phyloP scores from a whole-genome alignment of 2,113 vertebrate genomes.

The Microcebus murinus region DNA sequence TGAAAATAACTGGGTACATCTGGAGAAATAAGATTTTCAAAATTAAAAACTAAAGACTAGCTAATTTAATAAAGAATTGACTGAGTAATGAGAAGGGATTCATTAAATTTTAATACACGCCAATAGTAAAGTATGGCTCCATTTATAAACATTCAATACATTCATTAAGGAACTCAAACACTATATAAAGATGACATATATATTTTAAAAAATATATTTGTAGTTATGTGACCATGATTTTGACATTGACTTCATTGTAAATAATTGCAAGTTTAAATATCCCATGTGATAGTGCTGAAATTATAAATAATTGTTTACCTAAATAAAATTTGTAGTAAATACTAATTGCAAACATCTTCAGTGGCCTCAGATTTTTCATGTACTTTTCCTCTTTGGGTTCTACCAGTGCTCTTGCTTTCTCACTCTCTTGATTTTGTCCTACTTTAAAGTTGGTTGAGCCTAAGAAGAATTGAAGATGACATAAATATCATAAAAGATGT shows the following conservation, averaged over 20 bases:
- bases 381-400: neutral
- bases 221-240: neutral
- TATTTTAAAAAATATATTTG: neutral
- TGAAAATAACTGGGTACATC: neutral
- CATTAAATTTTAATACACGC: neutral
- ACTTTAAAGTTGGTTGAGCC: neutral
- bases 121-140: neutral
- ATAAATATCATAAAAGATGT: constrained; percentile 36
- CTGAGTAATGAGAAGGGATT: neutral
- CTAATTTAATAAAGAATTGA: neutral
- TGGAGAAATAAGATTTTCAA: neutral
- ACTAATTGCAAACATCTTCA: neutral
- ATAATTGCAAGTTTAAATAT: neutral
- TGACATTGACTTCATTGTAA: neutral
- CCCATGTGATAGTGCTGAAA: neutral
- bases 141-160: neutral
- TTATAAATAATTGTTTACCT: neutral
- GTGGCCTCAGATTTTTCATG: neutral
- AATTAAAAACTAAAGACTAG: neutral
- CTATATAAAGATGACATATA: neutral
- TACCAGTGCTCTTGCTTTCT: neutral
- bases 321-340: neutral
- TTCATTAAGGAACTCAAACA: neutral
- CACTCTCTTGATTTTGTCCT: neutral
- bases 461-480: constrained; percentile 15